Percentiles rank a stretch among this genome's conserved stretches.
These are phyloP conservation scores for Cricetomys ansorgei DNA, from an alignment of 2,113 vertebrate species.

Conservation along the genomic window DNA sequence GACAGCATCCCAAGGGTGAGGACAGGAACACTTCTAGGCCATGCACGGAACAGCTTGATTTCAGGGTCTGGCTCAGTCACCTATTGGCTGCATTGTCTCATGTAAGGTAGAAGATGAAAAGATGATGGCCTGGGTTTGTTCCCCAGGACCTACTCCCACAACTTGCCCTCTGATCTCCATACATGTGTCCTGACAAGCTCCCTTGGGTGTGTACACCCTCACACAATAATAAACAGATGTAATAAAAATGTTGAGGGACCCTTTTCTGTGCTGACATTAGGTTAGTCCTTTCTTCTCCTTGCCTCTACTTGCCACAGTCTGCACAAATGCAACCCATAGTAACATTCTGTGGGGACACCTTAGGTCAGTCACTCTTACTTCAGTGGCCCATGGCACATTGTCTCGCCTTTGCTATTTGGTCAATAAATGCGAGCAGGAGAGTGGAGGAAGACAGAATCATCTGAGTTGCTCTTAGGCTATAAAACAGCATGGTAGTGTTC, in stretches of 20 bases:
- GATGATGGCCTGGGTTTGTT: neutral
- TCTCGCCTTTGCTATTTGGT: neutral
- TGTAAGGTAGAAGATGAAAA: neutral
- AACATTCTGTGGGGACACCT: neutral
- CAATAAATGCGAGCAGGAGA: neutral
- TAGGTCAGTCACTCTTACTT: neutral
- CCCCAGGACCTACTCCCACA: neutral
- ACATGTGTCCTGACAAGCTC: neutral
- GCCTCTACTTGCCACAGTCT: neutral
- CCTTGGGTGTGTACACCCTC: neutral
- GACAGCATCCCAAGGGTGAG: neutral
- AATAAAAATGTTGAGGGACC: neutral
- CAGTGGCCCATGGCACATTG: neutral
- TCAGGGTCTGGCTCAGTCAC: neutral
- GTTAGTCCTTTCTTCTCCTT: neutral
- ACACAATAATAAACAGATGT: neutral
- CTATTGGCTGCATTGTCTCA: neutral
- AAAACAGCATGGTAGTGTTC: slow-evolving; percentile 31
- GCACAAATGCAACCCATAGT: neutral
- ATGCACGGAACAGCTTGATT: neutral
- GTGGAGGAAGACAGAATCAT: neutral
- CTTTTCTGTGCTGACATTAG: neutral
- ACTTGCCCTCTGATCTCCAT: neutral
- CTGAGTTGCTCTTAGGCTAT: neutral
- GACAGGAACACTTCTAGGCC: neutral